Percentiles rank a stretch among this genome's conserved stretches.
These are phyloP conservation scores for Triplophysa rosa DNA, from an alignment of 2,113 vertebrate genomes.

Conservation along the genomic window DNA sequence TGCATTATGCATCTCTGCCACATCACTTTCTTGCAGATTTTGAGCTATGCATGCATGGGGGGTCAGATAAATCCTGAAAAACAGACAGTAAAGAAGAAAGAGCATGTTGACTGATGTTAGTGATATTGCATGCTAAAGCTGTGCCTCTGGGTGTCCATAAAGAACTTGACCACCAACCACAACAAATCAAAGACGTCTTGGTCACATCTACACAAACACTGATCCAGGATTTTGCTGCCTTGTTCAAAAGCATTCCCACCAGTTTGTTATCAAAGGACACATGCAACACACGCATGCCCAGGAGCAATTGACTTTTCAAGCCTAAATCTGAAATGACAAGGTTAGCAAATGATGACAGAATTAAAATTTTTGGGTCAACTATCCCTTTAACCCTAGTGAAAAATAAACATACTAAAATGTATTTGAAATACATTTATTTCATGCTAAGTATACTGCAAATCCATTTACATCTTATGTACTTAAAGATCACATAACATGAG, in stretches of 20 bases:
- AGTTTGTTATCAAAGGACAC: not conserved
- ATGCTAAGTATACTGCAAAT: no score
- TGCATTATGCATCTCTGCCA: not conserved
- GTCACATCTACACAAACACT: not conserved
- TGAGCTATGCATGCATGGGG: not conserved
- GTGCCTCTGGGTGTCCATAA: constrained; percentile 10
- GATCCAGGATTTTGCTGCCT: constrained; percentile 4
- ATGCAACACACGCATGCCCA: not conserved
- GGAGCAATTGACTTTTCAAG: not conserved
- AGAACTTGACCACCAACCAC: constrained; percentile 27
- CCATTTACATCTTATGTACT: no score
- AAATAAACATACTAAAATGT: no score
- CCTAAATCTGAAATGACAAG: not conserved
- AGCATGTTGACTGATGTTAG: not conserved
- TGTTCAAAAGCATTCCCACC: not conserved
- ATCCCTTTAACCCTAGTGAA: not conserved
- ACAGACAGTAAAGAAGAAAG: constrained; percentile 1
- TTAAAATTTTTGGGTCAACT: not conserved
- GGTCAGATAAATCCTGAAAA: constrained; percentile 14
- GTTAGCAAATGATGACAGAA: no score
- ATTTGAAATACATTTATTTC: no score
- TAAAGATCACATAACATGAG: no score
- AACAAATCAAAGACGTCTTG: constrained; percentile 30
- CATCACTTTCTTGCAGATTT: constrained; percentile 26
- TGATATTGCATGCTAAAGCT: constrained; percentile 13